phyloP scores from a whole-genome alignment of 2,888 invertebrate genomes.

The Temnothorax ravouxi region DNA sequence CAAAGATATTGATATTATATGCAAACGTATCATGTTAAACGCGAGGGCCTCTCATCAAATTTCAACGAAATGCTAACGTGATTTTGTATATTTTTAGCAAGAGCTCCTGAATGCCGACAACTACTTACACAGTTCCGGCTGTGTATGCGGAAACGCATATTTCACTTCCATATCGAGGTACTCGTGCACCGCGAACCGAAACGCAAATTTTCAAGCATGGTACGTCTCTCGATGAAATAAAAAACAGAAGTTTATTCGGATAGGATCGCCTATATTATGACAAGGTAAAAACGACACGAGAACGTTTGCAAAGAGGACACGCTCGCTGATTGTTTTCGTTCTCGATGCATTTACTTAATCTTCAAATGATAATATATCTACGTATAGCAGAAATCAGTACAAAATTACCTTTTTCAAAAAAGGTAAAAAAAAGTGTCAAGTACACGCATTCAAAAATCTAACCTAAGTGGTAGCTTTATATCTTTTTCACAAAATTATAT shows the following conservation, averaged over 20 bases:
- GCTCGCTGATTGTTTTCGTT: not conserved
- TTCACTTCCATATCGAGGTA: not conserved
- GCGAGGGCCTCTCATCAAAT: not conserved
- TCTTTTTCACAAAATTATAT: too few species aligned
- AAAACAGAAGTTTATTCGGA: not conserved
- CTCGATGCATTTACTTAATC: not conserved
- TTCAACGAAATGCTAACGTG: not conserved
- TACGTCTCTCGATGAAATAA: not conserved
- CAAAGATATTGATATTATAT: not conserved
- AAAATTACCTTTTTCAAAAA: too few species aligned
- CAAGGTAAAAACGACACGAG: not conserved
- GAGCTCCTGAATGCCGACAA: not conserved
- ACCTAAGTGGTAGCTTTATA: too few species aligned
- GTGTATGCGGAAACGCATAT: not conserved
- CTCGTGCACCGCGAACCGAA: not conserved
- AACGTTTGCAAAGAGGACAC: not conserved
- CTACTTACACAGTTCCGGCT: not conserved
- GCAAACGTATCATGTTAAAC: not conserved
- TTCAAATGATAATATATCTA: not conserved
- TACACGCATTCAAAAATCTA: too few species aligned
- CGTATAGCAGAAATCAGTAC: not conserved
- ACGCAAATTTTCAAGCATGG: slow-evolving; percentile 2
- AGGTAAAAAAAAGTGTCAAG: too few species aligned
- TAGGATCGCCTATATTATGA: not conserved
- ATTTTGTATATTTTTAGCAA: not conserved